Evolutionary conservation across 2,888 invertebrate species (phyloP).

Genomic region (Gibbula magus): DNA sequence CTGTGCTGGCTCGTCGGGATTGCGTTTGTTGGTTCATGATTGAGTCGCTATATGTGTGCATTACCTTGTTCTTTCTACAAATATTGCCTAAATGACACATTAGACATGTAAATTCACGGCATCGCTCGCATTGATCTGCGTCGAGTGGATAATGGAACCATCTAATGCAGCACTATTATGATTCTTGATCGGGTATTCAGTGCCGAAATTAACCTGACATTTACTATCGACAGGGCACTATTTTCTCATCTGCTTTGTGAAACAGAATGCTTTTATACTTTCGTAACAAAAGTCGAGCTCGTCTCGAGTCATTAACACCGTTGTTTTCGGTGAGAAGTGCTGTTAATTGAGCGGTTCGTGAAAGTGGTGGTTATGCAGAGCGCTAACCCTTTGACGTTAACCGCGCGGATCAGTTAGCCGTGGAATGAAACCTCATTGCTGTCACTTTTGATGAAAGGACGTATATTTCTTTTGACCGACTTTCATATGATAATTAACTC

Average conservation of each 20-base stretch:
- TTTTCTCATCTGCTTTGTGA: neutral
- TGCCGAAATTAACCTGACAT: conserved; percentile 13
- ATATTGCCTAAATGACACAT: conserved; percentile 21
- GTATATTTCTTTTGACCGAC: neutral
- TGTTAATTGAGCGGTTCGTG: conserved; percentile 17
- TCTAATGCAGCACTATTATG: conserved; percentile 16
- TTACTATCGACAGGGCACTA: neutral
- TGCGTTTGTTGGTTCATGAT: conserved; percentile 17
- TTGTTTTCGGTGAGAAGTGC: conserved; percentile 9
- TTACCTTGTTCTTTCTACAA: conserved; percentile 8
- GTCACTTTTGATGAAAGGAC: neutral
- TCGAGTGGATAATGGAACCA: conserved; percentile 19
- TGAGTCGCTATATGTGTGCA: conserved; percentile 7
- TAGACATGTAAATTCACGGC: conserved; percentile 18
- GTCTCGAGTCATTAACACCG: neutral
- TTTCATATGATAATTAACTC: neutral
- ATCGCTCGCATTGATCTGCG: neutral
- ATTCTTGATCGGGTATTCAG: conserved; percentile 13
- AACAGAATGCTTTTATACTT: conserved; percentile 23
- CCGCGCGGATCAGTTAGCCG: neutral
- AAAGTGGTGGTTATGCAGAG: neutral
- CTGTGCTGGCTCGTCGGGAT: neutral
- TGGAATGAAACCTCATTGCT: neutral
- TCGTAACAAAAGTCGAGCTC: neutral
- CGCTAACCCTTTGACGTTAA: neutral